Percentiles rank a stretch among this genome's conserved stretches.
Conservation (phyloP, 2,888 invertebrate species). For the Conus canariensis region DNA sequence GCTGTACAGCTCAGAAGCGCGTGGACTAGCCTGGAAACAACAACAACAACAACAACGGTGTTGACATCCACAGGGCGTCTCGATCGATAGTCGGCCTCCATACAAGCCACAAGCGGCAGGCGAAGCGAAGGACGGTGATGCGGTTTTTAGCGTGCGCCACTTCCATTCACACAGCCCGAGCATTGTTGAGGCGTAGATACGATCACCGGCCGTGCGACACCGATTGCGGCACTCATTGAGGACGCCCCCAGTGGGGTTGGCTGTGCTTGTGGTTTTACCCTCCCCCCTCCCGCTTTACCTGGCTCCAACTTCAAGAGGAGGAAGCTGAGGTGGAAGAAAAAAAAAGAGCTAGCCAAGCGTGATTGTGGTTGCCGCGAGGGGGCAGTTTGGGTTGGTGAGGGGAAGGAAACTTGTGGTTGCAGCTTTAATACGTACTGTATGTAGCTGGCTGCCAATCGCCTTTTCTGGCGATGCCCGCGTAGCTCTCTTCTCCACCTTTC, state of each 20-base stretch:
- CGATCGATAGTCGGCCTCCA: neutral
- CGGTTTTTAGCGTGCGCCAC: conserved; percentile 23
- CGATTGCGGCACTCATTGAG: conserved; percentile 23
- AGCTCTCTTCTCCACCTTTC: neutral
- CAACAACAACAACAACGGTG: too few species aligned
- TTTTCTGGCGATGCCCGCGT: conserved; percentile 24
- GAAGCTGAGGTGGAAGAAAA: neutral
- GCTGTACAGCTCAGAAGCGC: too few species aligned
- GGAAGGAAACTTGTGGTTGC: conserved; percentile 1
- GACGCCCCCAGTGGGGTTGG: neutral
- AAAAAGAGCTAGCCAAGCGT: neutral
- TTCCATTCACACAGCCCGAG: conserved; percentile 30
- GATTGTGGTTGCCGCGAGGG: neutral
- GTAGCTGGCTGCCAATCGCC: conserved; percentile 7
- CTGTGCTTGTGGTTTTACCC: neutral
- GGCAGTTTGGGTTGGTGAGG: neutral
- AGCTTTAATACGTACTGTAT: neutral
- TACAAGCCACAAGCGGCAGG: neutral
- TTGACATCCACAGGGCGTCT: too few species aligned
- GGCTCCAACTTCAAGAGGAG: neutral
- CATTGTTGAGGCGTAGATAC: conserved; percentile 32
- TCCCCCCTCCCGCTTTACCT: neutral
- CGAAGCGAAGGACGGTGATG: neutral
- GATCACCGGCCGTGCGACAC: conserved; percentile 24
- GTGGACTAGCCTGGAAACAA: too few species aligned